Conservation (phyloP, 2,113 vertebrate genomes). For the Oreotrochilus melanogaster region DNA sequence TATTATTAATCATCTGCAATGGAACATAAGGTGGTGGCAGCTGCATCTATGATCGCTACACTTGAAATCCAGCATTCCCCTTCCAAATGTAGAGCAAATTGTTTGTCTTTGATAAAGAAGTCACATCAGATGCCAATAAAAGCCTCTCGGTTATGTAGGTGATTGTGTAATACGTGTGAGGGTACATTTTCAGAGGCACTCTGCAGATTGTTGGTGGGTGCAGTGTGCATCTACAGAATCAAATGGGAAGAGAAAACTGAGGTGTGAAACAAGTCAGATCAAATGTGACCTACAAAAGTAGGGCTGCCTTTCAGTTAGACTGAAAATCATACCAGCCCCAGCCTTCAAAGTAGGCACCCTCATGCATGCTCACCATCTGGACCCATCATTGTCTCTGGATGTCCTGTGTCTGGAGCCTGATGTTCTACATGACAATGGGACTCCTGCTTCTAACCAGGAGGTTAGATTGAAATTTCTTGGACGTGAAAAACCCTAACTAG, state of each 20-base stretch:
- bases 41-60: constrained; percentile 56
- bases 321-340: background rate
- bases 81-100: constrained; percentile 34
- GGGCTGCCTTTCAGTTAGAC: background rate
- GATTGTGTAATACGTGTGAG: background rate
- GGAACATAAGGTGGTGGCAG: constrained; percentile 77
- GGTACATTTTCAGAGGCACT: background rate
- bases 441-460: background rate
- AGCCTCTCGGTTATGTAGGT: background rate
- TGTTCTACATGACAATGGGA: background rate
- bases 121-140: background rate
- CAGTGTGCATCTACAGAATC: background rate
- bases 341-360: background rate
- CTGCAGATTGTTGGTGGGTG: background rate
- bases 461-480: background rate
- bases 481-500: background rate
- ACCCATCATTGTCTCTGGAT: background rate
- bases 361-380: background rate
- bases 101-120: constrained; percentile 8
- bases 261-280: background rate
- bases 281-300: background rate
- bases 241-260: background rate
- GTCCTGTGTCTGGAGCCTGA: background rate
- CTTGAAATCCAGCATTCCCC: constrained; percentile 45
- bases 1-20: constrained; percentile 77